Conservation (phyloP, 2,888 invertebrate species). For the Chloromyia formosa region DNA sequence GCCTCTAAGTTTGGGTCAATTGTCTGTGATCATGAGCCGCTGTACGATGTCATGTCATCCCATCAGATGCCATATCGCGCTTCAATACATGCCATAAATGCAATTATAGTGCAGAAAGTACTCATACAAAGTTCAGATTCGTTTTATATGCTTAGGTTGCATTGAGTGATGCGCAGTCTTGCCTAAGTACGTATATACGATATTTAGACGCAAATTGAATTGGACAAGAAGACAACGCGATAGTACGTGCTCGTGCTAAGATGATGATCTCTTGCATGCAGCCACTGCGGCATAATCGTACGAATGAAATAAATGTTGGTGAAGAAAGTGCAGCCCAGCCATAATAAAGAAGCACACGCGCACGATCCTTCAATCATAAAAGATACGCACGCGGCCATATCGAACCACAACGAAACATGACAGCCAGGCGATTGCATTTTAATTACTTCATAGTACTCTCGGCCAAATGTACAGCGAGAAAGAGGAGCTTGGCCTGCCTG, state of each 20-base stretch:
- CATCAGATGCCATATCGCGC: neutral
- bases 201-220: conserved; percentile 36
- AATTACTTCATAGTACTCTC: conserved; percentile 23
- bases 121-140: too few relatives aligned
- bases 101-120: neutral
- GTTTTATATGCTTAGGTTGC: neutral
- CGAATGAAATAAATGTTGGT: too few relatives aligned
- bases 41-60: conserved; percentile 16
- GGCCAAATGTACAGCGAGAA: neutral
- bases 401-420: conserved; percentile 38
- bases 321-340: conserved; percentile 12
- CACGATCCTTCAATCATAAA: conserved; percentile 39
- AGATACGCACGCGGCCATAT: conserved; percentile 36
- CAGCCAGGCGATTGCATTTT: conserved; percentile 37
- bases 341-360: conserved; percentile 7
- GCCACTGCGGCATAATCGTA: neutral
- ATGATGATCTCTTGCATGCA: conserved; percentile 19
- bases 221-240: conserved; percentile 28
- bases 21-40: conserved; percentile 10
- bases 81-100: neutral
- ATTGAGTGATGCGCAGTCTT: conserved; percentile 33
- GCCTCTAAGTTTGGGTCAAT: conserved; percentile 30
- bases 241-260: conserved; percentile 25
- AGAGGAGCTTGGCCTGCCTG: neutral
- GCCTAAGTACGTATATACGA: conserved; percentile 31